Evolutionary conservation across 2,888 invertebrate species (phyloP).

Genomic region (Dryadula phaetusa): DNA sequence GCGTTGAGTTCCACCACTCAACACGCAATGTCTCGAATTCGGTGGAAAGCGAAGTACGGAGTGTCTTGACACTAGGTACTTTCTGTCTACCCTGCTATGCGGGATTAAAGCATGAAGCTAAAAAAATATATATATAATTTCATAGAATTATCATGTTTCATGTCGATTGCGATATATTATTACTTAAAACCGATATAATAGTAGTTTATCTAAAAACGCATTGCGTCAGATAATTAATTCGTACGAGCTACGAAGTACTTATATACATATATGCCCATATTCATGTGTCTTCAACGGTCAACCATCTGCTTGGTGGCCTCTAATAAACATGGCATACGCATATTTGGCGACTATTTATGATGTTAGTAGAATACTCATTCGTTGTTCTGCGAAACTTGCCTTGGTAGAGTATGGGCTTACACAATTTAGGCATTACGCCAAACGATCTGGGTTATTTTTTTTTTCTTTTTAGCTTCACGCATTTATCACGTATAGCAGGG

Average conservation of each 20-base stretch:
- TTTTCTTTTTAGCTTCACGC: no score
- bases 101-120: no score
- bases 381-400: constrained; percentile 58
- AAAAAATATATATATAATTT: no score
- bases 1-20: no score
- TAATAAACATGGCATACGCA: constrained; percentile 42
- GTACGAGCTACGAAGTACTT: neutral
- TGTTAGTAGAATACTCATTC: constrained; percentile 19
- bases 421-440: constrained; percentile 77
- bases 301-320: constrained; percentile 42
- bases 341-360: constrained; percentile 29
- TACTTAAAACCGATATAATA: no score
- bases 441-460: constrained; percentile 74
- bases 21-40: no score
- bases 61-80: no score
- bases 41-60: no score
- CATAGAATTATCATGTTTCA: no score
- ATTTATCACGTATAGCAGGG: no score
- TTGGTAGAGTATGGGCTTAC: constrained; percentile 66
- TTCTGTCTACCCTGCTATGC: no score
- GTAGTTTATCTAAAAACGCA: neutral
- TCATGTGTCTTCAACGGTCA: neutral
- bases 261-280: neutral
- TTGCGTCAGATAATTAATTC: constrained; percentile 16
- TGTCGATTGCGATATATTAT: no score